phyloP scores from a whole-genome alignment of 2,797 vertebrate species.

The Myotis daubentonii region DNA sequence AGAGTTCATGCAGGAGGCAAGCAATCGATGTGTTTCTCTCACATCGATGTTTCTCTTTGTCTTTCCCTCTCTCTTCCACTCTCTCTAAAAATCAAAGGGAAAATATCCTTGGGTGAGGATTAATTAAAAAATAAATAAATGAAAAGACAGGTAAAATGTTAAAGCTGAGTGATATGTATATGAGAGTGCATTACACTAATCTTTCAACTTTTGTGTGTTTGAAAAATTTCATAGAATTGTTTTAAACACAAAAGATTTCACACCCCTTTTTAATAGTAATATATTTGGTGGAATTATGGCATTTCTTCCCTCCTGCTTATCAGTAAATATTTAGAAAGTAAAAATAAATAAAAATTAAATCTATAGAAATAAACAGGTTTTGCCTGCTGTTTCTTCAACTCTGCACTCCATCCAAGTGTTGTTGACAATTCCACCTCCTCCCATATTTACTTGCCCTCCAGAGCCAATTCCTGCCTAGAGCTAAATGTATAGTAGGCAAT shows the following conservation, averaged over 20 bases:
- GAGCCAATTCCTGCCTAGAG: neutral
- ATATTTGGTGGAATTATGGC: neutral
- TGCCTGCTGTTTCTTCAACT: neutral
- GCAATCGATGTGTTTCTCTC: no score
- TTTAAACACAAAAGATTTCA: neutral
- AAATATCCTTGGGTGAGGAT: no score
- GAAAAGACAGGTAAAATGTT: neutral
- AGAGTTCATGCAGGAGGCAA: no score
- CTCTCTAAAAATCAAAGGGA: no score
- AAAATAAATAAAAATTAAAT: slow-evolving; percentile 31
- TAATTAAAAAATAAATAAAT: neutral
- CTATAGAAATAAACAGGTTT: neutral
- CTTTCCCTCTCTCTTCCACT: no score
- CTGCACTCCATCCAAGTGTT: neutral
- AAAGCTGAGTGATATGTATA: neutral
- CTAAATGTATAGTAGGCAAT: neutral
- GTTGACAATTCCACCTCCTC: neutral
- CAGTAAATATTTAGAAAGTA: neutral
- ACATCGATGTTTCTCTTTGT: no score
- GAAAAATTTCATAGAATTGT: neutral
- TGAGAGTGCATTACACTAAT: neutral
- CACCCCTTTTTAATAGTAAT: neutral
- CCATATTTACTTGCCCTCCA: neutral
- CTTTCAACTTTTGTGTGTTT: neutral
- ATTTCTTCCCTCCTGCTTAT: neutral